A percentile compares a stretch with the other conserved stretches of the same genome.
These are phyloP conservation scores for Delia radicum DNA, from an alignment of 1,140 invertebrate genomes.

Conservation along the genomic window DNA sequence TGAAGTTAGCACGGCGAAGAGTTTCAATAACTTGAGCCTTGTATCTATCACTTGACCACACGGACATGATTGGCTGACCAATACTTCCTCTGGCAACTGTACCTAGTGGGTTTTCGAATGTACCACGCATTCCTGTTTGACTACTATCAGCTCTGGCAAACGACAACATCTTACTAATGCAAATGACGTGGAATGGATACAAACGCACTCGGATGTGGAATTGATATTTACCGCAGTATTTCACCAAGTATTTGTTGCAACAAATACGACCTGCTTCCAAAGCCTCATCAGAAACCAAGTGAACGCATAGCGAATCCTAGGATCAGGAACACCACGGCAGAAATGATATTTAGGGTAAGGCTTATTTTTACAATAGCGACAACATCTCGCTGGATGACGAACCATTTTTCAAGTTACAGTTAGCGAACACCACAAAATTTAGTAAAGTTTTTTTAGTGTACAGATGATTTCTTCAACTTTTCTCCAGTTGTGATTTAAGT, in stretches of 20 bases:
- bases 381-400: conserved; percentile 76
- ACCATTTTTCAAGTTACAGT: no score
- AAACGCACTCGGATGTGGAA: conserved; percentile 98
- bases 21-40: conserved; percentile 94
- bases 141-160: conserved; percentile 99
- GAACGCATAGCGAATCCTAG: conserved; percentile 98
- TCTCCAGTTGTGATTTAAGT: no score
- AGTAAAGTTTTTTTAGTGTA: no score
- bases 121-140: conserved; percentile 99
- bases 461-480: no score
- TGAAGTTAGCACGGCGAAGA: conserved; percentile 97
- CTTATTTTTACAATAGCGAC: conserved; percentile 99
- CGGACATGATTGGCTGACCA: conserved; percentile 98
- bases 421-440: no score
- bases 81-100: conserved; percentile 97
- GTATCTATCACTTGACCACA: conserved; percentile 91
- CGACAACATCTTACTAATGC: conserved; percentile 99
- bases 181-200: conserved; percentile 99
- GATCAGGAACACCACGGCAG: conserved; percentile 98
- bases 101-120: conserved; percentile 98
- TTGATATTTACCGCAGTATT: conserved; percentile 97
- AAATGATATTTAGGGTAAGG: conserved; percentile 99
- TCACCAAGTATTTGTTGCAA: conserved; percentile 97
- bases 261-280: conserved; percentile 99
- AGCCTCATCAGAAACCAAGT: conserved; percentile 98